Percentiles rank a stretch among this genome's conserved stretches.
Conservation (phyloP, 2,113 vertebrate genomes). For the Colius striatus region DNA sequence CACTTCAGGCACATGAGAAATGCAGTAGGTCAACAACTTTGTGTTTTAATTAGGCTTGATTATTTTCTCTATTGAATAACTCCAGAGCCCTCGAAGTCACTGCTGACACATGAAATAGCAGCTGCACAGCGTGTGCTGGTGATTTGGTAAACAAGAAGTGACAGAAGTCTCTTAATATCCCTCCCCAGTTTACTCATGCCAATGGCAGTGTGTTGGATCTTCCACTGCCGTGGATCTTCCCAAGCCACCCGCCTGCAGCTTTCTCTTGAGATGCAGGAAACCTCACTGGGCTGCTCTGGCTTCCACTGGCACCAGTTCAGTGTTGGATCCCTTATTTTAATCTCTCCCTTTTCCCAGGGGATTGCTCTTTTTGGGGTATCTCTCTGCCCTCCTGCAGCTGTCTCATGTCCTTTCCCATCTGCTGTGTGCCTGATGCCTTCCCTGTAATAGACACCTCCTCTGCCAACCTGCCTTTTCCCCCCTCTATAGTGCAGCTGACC, state of each 20-base stretch:
- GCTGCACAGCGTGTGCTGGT: rapidly evolving
- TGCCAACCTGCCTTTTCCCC: background rate
- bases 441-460: background rate
- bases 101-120: background rate
- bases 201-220: rapidly evolving
- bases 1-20: background rate
- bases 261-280: background rate
- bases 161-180: background rate
- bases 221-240: rapidly evolving
- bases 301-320: background rate
- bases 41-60: slow-evolving; percentile 2
- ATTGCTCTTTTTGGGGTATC: too few relatives aligned
- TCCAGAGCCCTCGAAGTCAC: background rate
- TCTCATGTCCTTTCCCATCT: rapidly evolving
- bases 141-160: background rate
- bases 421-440: rapidly evolving
- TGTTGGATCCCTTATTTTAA: rapidly evolving
- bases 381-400: background rate
- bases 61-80: background rate
- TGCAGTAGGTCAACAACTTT: background rate
- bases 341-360: background rate
- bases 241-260: rapidly evolving
- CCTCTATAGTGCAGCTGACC: background rate
- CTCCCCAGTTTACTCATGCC: rapidly evolving
- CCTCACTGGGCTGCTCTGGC: background rate